Evolutionary conservation across 2,113 vertebrate genomes (phyloP).

Genomic region (Ploceus nigricollis): DNA sequence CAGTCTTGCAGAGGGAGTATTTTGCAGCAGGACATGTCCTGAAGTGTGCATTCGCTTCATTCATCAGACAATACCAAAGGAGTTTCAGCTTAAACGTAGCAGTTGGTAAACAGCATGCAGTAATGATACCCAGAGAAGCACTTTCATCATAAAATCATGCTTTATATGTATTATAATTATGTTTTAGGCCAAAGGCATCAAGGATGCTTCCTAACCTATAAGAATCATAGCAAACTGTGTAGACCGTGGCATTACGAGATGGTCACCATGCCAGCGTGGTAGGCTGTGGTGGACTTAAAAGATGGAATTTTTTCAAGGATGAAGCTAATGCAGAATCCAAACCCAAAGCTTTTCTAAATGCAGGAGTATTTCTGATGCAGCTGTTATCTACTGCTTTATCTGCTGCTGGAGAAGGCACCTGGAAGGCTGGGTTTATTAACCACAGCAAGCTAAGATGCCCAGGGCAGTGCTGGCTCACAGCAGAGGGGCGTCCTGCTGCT

Average conservation of each 20-base stretch:
- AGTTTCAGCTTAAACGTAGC: neutral
- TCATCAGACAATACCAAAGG: neutral
- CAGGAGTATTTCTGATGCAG: neutral
- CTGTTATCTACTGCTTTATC: neutral
- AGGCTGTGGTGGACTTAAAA: neutral
- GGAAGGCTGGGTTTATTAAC: neutral
- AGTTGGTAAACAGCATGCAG: neutral
- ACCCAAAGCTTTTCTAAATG: neutral
- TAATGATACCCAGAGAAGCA: neutral
- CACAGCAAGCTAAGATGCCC: neutral
- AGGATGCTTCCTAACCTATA: neutral
- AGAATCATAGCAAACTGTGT: neutral
- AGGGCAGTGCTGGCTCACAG: neutral
- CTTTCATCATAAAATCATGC: neutral
- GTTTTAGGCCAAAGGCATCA: neutral
- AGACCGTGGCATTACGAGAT: neutral
- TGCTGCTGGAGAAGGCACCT: neutral
- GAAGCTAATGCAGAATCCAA: neutral
- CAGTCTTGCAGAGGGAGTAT: neutral
- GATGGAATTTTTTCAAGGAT: neutral
- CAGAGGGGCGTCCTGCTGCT: neutral
- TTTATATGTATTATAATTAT: neutral
- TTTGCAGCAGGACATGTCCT: neutral
- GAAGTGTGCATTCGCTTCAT: neutral
- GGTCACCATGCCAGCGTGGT: too few relatives aligned